Conservation (phyloP, 1,140 invertebrate species). For the Meteorus sp. region DNA sequence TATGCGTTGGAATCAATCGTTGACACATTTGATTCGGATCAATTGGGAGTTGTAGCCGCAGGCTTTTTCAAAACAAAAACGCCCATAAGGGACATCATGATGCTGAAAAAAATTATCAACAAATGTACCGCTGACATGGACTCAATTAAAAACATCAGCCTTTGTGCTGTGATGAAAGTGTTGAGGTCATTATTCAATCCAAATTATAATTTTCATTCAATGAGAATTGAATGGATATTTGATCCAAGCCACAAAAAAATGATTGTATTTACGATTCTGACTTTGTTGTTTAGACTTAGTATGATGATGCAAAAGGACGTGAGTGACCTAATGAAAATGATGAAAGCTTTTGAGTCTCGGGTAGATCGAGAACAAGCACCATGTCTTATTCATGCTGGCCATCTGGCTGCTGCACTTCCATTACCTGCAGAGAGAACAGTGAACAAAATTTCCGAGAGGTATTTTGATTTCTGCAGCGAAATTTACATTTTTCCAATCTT, state of each 20-base stretch:
- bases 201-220: too few relatives aligned
- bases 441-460: conserved; percentile 48
- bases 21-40: conserved; percentile 56
- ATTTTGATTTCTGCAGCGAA: conserved; percentile 26
- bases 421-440: conserved; percentile 48
- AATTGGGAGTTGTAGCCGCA: conserved; percentile 63
- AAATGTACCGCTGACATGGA: conserved; percentile 47
- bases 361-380: conserved; percentile 46
- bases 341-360: conserved; percentile 12
- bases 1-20: conserved; percentile 51
- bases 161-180: conserved; percentile 63
- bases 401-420: conserved; percentile 56
- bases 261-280: too few relatives aligned
- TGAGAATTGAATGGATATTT: too few relatives aligned
- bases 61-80: conserved; percentile 66
- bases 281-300: conserved; percentile 28
- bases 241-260: too few relatives aligned
- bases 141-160: conserved; percentile 55
- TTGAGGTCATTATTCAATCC: too few relatives aligned
- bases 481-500: conserved; percentile 28
- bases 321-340: neutral
- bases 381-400: conserved; percentile 59
- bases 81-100: conserved; percentile 51
- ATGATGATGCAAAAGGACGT: too few relatives aligned
- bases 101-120: conserved; percentile 54